Evolutionary conservation across 2,113 vertebrate species (phyloP), one percentile per base, ranked within the genome.

Genomic region (Siphamia tubifer): DNA sequence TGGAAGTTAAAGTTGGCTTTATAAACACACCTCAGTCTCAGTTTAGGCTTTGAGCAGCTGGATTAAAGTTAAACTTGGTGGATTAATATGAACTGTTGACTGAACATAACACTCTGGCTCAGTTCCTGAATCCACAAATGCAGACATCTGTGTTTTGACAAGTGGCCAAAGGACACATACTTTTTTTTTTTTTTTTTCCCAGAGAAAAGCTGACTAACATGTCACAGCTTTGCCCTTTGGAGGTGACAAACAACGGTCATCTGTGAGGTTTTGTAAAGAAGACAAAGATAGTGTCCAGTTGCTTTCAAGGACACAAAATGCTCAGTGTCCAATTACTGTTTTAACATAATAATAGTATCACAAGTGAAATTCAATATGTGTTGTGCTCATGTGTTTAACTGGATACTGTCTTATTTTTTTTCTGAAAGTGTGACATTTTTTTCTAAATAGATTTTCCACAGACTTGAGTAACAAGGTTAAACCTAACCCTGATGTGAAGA

Each of bases 51-150:
- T 23, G 15, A 58, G 25, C 24, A 49, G 36, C 23, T 25, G 12
- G 25, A 11, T 53, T 20, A 40, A 35, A 40, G 20, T 21, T 11
- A 5, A 8, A 43, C 39, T 56, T 1, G 1, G 6, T 6, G 20
- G 52, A 32, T 53, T 28, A 38, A 27, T 32, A 23, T 31, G 40
- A 62, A 11, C 15, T n/a, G 6, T 13, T 51, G 52, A 38, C 15
- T 30, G 38, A 19, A 49, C 40, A 20, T 42, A 63, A 24, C 31
- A 17, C 20, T 10, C 13, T 69, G 24, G 30, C 10, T 74, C 24
- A 13, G 8, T 38, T 15, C 48, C 42, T 70, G 56, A 20, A 68
- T 34, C 52, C 24, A 74, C 43, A 79, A 43, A 71, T 20, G 56
- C 17, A 36, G 16, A 64, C 61, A 65, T 52, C 62, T 83, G 61